Evolutionary conservation across 2,888 invertebrate genomes (phyloP).

Genomic region (Diloba caeruleocephala): DNA sequence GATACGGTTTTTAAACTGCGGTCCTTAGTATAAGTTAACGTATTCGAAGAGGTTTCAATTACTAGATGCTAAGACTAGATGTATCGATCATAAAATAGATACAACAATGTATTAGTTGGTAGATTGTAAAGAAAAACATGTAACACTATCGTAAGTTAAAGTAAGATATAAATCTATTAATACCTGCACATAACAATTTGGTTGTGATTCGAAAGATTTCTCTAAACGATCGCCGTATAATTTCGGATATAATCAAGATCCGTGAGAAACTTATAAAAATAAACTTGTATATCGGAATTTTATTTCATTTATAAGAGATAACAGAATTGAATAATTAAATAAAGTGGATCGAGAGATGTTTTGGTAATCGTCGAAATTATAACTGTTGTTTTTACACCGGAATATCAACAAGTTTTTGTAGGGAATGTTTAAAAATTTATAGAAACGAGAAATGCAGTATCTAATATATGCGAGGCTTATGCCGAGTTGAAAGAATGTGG

Average conservation of each 20-base stretch:
- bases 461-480: conserved; percentile 1
- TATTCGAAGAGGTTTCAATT: no score
- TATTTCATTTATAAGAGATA: conserved; percentile 45
- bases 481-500: conserved; percentile 20
- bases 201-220: conserved; percentile 24
- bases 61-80: no score
- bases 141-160: background rate
- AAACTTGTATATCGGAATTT: conserved; percentile 49
- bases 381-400: conserved; percentile 46
- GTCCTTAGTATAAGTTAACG: no score
- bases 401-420: conserved; percentile 29
- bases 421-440: conserved; percentile 6
- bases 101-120: background rate
- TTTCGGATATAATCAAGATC: conserved; percentile 29
- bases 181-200: conserved; percentile 32
- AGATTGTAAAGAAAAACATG: background rate
- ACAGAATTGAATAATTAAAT: conserved; percentile 50
- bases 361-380: conserved; percentile 44
- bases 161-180: conserved; percentile 11
- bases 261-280: conserved; percentile 50
- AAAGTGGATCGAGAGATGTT: conserved; percentile 50
- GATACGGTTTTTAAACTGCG: no score
- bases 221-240: conserved; percentile 39
- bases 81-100: no score
- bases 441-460: conserved; percentile 4